Evolutionary conservation across 1,140 invertebrate species (phyloP).

Genomic region (Drosophila yakuba): DNA sequence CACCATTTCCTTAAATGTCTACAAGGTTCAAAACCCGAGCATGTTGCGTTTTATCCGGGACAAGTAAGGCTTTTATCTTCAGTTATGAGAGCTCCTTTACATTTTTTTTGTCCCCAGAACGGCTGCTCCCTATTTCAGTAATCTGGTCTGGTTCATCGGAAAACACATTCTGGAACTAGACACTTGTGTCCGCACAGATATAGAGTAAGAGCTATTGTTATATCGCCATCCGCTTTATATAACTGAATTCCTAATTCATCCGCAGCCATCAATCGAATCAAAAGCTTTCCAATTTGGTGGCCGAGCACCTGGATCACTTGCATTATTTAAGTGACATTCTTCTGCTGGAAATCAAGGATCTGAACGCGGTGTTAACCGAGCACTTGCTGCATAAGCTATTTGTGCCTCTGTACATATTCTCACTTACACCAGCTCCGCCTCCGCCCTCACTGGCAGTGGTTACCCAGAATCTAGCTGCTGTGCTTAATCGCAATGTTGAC

Average conservation of each 20-base stretch:
- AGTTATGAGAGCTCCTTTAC: background rate
- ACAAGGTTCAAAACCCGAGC: constrained; percentile 96
- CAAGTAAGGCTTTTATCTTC: constrained; percentile 84
- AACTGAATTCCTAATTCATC: constrained; percentile 16
- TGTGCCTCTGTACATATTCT: constrained; percentile 97
- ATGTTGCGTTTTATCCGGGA: constrained; percentile 98
- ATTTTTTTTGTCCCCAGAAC: constrained; percentile 87
- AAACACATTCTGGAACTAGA: constrained; percentile 99
- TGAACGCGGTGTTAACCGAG: constrained; percentile 98
- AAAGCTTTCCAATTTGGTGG: constrained; percentile 96
- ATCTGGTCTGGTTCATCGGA: constrained; percentile 99
- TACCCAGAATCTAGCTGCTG: constrained; percentile 87
- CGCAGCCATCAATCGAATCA: constrained; percentile 95
- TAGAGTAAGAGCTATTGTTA: constrained; percentile 90
- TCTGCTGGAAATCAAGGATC: constrained; percentile 94
- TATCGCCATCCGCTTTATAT: background rate
- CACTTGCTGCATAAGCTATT: constrained; percentile 97
- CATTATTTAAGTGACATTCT: constrained; percentile 99
- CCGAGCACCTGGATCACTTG: constrained; percentile 98
- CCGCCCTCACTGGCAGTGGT: constrained; percentile 86
- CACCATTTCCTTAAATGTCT: constrained; percentile 98
- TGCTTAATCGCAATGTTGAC: constrained; percentile 86
- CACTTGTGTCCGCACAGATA: constrained; percentile 96
- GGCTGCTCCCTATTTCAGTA: constrained; percentile 98
- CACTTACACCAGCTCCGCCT: constrained; percentile 87